phyloP scores from a whole-genome alignment of 64 coral and sea anemone species.

The Dendronephthya gigantea region DNA sequence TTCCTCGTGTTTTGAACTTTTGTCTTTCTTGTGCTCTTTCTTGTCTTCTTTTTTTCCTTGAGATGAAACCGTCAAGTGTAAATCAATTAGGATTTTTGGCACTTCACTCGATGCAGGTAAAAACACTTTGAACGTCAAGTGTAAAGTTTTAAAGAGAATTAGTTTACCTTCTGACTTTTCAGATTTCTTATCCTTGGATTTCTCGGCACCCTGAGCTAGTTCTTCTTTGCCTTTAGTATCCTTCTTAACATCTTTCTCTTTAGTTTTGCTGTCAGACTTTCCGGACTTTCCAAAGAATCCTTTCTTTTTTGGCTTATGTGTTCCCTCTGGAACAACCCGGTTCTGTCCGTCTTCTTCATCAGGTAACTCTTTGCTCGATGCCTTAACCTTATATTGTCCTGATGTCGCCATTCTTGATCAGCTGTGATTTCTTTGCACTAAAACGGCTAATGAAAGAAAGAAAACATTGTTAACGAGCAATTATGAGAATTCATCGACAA shows the following conservation, averaged over 20 bases:
- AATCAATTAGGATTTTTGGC: background rate
- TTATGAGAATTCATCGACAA: no score
- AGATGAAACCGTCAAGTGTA: background rate
- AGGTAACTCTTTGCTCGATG: background rate
- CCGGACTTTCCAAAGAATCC: background rate
- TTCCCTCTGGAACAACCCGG: background rate
- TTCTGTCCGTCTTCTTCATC: background rate
- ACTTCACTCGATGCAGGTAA: no score
- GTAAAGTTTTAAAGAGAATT: no score
- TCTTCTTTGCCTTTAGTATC: background rate
- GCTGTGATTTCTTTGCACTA: background rate
- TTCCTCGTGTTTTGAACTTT: no score
- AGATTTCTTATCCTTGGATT: background rate
- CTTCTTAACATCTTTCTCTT: background rate
- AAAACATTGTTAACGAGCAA: no score
- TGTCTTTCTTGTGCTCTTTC: background rate
- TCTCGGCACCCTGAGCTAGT: background rate
- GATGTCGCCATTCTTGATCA: background rate
- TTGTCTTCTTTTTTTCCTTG: background rate
- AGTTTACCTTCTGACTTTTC: background rate
- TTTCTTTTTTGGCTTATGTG: background rate
- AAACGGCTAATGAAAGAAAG: no score
- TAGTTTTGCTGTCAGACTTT: background rate
- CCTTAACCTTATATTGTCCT: background rate
- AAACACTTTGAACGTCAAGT: no score